Percentiles rank a stretch among this genome's conserved stretches.
phyloP scores from a whole-genome alignment of 2,888 invertebrate genomes.

The Caenorhabditis plicata region DNA sequence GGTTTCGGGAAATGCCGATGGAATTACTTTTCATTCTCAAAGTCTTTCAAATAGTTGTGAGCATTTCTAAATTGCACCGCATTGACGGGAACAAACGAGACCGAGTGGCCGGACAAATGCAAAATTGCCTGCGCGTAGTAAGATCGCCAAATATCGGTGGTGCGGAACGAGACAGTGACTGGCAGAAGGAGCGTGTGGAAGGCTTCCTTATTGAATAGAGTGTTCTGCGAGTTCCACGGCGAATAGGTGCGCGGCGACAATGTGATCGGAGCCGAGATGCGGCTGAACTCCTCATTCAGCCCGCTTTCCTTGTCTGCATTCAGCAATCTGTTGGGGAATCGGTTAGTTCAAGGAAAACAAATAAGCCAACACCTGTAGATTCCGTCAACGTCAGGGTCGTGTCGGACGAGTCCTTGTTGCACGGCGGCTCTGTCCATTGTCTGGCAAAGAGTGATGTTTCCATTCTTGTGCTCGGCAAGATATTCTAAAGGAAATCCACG shows the following conservation, averaged over 20 bases:
- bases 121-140: constrained; percentile 41
- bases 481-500: constrained; percentile 41
- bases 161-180: constrained; percentile 42
- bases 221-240: constrained; percentile 51
- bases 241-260: constrained; percentile 36
- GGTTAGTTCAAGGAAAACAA: no score
- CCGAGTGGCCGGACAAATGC: constrained; percentile 32
- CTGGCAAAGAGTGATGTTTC: constrained; percentile 21
- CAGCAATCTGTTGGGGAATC: constrained; percentile 30
- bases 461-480: constrained; percentile 28
- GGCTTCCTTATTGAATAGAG: constrained; percentile 39
- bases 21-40: constrained; percentile 28
- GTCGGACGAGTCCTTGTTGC: constrained; percentile 44
- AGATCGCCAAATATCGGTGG: constrained; percentile 46
- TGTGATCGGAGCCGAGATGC: constrained; percentile 37
- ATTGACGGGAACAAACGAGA: constrained; percentile 41
- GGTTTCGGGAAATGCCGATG: neutral
- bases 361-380: constrained; percentile 31
- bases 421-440: constrained; percentile 31
- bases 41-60: constrained; percentile 41
- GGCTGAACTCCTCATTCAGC: constrained; percentile 28
- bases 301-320: constrained; percentile 30
- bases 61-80: constrained; percentile 43
- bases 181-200: constrained; percentile 47
- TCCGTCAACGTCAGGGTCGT: constrained; percentile 45